Percentiles rank a stretch among this genome's conserved stretches.
Evolutionary conservation across 2,113 vertebrate genomes (phyloP).

Genomic region (Phalacrocorax aristotelis): DNA sequence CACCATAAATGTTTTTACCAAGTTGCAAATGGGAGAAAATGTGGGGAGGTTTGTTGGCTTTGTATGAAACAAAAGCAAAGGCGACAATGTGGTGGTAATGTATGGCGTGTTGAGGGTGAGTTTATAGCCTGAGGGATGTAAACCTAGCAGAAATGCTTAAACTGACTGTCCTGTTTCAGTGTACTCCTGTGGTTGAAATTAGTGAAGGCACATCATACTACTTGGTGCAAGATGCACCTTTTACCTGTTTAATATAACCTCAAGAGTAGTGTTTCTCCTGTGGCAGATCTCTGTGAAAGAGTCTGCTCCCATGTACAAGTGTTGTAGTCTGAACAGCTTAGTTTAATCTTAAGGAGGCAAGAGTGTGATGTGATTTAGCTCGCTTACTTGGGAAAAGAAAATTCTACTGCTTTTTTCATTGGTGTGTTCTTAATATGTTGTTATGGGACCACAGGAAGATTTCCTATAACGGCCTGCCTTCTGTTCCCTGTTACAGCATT

Average conservation of each 20-base stretch:
- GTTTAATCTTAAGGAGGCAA: not conserved
- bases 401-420: not conserved
- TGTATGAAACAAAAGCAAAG: accelerated
- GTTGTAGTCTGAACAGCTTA: not conserved
- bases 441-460: not conserved
- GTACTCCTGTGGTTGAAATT: not conserved
- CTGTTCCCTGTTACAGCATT: too few species aligned
- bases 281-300: not conserved
- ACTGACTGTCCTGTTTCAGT: not conserved
- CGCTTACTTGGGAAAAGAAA: not conserved
- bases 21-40: not conserved
- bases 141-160: not conserved
- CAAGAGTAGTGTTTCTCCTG: not conserved
- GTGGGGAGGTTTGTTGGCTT: not conserved
- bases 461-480: not conserved
- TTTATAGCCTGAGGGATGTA: not conserved
- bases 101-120: not conserved
- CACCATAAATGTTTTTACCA: not conserved
- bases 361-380: not conserved
- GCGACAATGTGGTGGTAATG: accelerated
- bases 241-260: not conserved
- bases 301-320: not conserved
- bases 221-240: not conserved
- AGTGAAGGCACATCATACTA: not conserved
- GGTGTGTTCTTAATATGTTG: not conserved